Percentiles rank a stretch among this genome's conserved stretches.
Conservation (phyloP, 2,797 vertebrate genomes). For the Galaxias olidus region DNA sequence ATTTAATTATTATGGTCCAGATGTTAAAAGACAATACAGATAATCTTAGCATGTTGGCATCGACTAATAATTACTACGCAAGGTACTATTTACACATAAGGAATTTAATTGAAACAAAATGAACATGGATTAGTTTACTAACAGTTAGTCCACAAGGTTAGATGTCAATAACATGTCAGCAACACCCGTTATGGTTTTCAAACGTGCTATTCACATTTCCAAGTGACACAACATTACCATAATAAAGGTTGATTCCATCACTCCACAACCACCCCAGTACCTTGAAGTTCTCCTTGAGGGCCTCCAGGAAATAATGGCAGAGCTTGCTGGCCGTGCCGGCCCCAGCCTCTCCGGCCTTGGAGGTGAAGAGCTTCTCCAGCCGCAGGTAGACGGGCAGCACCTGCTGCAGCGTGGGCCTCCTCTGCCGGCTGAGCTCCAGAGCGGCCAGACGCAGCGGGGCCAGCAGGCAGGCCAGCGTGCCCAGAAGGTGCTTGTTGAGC, state of each 20-base stretch:
- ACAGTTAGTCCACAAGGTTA: too few species aligned
- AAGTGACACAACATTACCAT: background rate
- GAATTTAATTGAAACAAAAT: too few species aligned
- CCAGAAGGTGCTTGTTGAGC: constrained; percentile 95
- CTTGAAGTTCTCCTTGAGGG: constrained; percentile 98
- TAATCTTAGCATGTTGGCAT: too few species aligned
- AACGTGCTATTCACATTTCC: background rate
- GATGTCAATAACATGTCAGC: too few species aligned
- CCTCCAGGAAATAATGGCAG: constrained; percentile 97
- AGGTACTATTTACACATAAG: too few species aligned
- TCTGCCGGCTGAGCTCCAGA: constrained; percentile 91
- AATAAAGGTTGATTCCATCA: constrained; percentile 6
- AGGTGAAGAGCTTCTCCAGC: constrained; percentile 97
- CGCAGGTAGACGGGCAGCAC: constrained; percentile 95
- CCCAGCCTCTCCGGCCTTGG: constrained; percentile 94
- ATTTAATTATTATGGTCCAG: too few species aligned
- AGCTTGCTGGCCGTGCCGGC: constrained; percentile 89
- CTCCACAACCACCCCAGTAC: constrained; percentile 27
- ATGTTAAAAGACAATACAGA: too few species aligned
- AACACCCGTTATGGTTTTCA: too few species aligned
- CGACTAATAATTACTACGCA: too few species aligned
- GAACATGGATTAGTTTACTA: too few species aligned
- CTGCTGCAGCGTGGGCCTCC: constrained; percentile 92
- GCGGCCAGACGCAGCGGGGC: constrained; percentile 91
- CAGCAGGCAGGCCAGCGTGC: constrained; percentile 90